Conservation (phyloP, 2,797 vertebrate species). For the Chaetophractus vellerosus region DNA sequence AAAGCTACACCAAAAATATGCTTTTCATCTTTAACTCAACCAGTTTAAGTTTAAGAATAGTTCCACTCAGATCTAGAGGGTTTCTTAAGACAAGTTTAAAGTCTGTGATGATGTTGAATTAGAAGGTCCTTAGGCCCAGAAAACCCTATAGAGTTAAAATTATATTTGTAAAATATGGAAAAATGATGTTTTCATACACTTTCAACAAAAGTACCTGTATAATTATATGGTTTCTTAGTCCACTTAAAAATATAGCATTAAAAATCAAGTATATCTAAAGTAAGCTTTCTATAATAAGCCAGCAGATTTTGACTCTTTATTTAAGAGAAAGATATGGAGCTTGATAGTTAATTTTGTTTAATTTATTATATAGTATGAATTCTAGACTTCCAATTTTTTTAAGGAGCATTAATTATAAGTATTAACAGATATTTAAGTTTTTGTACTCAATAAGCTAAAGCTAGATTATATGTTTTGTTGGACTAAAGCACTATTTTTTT, state of each 20-base stretch:
- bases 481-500: background rate
- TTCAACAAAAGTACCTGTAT: background rate
- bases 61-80: background rate
- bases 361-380: background rate
- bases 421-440: background rate
- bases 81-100: background rate
- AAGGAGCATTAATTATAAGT: background rate
- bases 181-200: background rate
- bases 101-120: background rate
- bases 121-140: background rate
- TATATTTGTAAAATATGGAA: background rate
- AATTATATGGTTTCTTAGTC: background rate
- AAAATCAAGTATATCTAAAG: background rate
- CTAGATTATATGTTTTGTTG: background rate
- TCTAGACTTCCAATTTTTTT: background rate
- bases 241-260: background rate
- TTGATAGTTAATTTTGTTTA: background rate
- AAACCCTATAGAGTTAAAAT: background rate
- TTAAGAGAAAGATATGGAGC: background rate
- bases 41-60: background rate
- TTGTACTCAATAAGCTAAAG: background rate
- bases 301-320: background rate
- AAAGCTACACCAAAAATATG: background rate
- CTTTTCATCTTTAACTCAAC: too few relatives aligned
- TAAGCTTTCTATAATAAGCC: background rate